Percentiles rank a stretch among this genome's conserved stretches.
These are phyloP conservation scores for Cryptotermes secundus DNA, from an alignment of 1,140 invertebrate genomes.

Conservation along the genomic window DNA sequence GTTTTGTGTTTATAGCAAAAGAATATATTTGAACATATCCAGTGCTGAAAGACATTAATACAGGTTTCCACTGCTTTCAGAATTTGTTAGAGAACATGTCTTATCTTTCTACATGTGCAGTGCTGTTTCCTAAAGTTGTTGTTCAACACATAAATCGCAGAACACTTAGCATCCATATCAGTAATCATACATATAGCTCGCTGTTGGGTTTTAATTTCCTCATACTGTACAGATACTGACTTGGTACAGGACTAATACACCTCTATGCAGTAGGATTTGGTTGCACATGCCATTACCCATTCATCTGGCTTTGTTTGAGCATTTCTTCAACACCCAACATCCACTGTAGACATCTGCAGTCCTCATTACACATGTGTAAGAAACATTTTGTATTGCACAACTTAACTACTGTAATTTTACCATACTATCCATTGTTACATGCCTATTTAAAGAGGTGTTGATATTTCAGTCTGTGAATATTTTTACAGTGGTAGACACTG, in stretches of 20 bases:
- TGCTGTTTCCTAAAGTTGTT: neutral
- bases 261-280: neutral
- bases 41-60: neutral
- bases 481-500: too few relatives aligned
- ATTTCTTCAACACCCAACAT: neutral
- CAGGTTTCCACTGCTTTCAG: neutral
- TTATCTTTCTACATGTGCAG: neutral
- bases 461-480: too few relatives aligned
- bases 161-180: neutral
- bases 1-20: neutral
- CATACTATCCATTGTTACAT: too few relatives aligned
- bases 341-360: neutral
- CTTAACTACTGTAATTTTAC: too few relatives aligned
- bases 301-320: neutral
- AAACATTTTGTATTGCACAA: neutral
- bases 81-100: neutral
- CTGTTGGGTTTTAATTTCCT: neutral
- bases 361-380: neutral
- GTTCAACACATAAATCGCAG: neutral
- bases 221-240: constrained; percentile 1
- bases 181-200: neutral
- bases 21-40: too few relatives aligned
- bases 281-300: neutral
- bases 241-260: neutral
- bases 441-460: too few relatives aligned